phyloP scores from a whole-genome alignment of 1,140 invertebrate species.

The Leptinotarsa defecta region DNA sequence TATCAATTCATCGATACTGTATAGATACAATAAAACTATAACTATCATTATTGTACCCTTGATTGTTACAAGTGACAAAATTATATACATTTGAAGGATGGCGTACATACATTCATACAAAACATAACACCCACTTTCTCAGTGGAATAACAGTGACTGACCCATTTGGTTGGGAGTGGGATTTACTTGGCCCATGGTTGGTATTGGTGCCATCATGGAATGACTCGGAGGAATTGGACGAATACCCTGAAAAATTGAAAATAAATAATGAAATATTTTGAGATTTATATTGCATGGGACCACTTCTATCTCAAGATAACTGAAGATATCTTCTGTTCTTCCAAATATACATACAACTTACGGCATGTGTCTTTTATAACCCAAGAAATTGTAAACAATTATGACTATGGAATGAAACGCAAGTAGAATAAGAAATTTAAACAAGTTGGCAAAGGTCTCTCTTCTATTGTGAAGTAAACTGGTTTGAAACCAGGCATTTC shows the following conservation, averaged over 20 bases:
- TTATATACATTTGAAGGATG: slow-evolving; percentile 37
- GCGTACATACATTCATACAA: slow-evolving; percentile 30
- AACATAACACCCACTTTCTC: slow-evolving; percentile 32
- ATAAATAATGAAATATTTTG: no score
- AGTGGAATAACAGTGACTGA: slow-evolving; percentile 52
- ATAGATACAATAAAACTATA: slow-evolving; percentile 17
- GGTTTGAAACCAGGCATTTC: no score
- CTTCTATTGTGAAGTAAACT: no score
- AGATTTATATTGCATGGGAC: no score
- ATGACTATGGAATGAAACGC: no score
- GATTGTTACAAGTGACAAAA: slow-evolving; percentile 32
- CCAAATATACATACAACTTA: no score
- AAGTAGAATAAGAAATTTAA: no score
- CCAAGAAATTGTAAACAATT: no score
- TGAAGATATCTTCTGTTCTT: no score
- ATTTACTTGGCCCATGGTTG: slow-evolving; percentile 41
- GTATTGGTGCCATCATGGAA: slow-evolving; percentile 45
- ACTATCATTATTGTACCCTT: slow-evolving; percentile 41
- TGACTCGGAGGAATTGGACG: slow-evolving; percentile 47
- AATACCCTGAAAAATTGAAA: slow-evolving; percentile 41
- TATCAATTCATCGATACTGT: not conserved
- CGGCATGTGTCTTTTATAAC: no score
- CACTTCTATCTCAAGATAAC: no score
- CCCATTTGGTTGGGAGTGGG: slow-evolving; percentile 42
- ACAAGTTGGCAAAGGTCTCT: no score